Evolutionary conservation across 2,113 vertebrate genomes (phyloP).

Genomic region (Stigmatopora nigra): DNA sequence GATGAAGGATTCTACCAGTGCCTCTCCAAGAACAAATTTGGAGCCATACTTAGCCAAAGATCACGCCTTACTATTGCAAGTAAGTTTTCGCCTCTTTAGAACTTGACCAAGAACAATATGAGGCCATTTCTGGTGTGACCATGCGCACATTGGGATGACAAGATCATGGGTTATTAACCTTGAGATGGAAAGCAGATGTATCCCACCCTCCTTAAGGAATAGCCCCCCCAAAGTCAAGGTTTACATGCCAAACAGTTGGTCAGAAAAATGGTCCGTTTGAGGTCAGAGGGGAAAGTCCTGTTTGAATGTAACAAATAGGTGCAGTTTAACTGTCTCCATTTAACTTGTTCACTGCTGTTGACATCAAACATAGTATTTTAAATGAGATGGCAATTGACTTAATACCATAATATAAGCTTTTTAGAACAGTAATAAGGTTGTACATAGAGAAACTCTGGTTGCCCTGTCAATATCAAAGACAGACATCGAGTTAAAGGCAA

Average conservation of each 20-base stretch:
- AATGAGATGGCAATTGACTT: no score
- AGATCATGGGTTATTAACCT: constrained; percentile 52
- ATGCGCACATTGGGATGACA: constrained; percentile 36
- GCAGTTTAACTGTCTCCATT: constrained; percentile 13
- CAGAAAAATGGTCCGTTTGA: constrained; percentile 29
- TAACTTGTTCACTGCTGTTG: no score
- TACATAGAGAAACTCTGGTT: no score
- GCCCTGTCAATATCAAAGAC: no score
- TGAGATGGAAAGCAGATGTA: constrained; percentile 52
- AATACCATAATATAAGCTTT: no score
- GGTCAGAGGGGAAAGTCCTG: constrained; percentile 40
- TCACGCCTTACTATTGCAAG: constrained; percentile 85
- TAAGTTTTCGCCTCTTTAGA: constrained; percentile 68
- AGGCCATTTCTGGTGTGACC: constrained; percentile 30
- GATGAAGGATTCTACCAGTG: constrained; percentile 94
- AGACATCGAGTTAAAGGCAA: background rate
- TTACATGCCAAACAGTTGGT: constrained; percentile 68
- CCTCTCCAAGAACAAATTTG: constrained; percentile 86
- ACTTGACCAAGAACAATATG: background rate
- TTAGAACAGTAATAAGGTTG: background rate
- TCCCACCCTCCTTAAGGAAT: constrained; percentile 10
- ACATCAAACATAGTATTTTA: no score
- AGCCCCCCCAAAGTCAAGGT: constrained; percentile 48
- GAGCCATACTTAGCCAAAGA: constrained; percentile 93
- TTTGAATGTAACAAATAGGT: constrained; percentile 50